Conservation (phyloP, 2,888 invertebrate species). For the Encarsia formosa region DNA sequence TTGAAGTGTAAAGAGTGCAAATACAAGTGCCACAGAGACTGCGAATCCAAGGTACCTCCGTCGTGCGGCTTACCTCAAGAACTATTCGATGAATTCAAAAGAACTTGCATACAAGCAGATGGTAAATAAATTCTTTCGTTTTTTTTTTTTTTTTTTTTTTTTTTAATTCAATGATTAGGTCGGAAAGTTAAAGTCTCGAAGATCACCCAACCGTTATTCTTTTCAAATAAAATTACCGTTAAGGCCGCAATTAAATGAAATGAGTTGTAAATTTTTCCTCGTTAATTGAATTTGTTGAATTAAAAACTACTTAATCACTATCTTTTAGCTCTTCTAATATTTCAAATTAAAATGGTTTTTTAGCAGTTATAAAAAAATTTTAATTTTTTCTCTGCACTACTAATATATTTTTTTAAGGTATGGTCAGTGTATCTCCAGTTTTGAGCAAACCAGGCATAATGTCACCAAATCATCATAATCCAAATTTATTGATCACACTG, state of each 20-base stretch:
- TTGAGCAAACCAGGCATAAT: constrained; percentile 50
- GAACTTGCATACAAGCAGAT: constrained; percentile 67
- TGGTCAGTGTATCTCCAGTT: constrained; percentile 53
- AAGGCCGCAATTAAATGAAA: too few relatives aligned
- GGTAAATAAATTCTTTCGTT: constrained; percentile 41
- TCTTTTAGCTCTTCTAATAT: too few relatives aligned
- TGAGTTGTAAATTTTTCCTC: not conserved
- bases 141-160: too few relatives aligned
- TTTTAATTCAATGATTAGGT: too few relatives aligned
- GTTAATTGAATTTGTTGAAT: too few relatives aligned
- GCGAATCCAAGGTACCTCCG: constrained; percentile 86
- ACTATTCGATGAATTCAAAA: constrained; percentile 77
- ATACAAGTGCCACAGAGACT: constrained; percentile 84
- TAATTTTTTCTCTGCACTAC: not conserved
- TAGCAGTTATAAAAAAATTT: too few relatives aligned
- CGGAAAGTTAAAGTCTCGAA: not conserved
- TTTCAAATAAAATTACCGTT: too few relatives aligned
- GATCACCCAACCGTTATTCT: too few relatives aligned
- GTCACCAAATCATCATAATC: constrained; percentile 49
- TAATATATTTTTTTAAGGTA: constrained; percentile 32
- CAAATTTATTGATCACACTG: constrained; percentile 44
- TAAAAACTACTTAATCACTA: too few relatives aligned
- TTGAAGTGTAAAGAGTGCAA: constrained; percentile 94
- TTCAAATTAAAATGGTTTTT: too few relatives aligned
- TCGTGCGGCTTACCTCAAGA: constrained; percentile 88